Evolutionary conservation across 2,113 vertebrate genomes (phyloP).

Genomic region (Oxygymnocypris stewartii): DNA sequence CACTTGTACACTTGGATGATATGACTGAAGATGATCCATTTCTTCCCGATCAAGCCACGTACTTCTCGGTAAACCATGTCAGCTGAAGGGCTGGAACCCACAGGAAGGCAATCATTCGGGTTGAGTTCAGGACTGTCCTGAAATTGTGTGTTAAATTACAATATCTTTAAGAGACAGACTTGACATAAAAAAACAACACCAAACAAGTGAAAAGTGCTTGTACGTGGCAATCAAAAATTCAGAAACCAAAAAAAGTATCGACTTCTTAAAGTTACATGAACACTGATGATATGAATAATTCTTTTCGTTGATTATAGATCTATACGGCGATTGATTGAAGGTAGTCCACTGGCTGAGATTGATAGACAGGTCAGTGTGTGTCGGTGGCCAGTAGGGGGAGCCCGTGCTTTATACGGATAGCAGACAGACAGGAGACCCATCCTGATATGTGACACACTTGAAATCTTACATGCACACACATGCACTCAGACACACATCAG

Average conservation of each 20-base stretch:
- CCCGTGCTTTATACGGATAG: conserved; percentile 12
- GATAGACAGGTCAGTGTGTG: conserved; percentile 12
- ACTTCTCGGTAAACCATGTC: background rate
- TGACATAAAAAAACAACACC: conserved; percentile 72
- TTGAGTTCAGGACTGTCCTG: background rate
- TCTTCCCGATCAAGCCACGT: background rate
- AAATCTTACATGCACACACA: conserved; percentile 38
- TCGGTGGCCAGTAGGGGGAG: conserved; percentile 32
- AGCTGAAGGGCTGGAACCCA: conserved; percentile 16
- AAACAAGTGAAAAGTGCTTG: conserved; percentile 63
- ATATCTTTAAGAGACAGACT: conserved; percentile 62
- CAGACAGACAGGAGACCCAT: conserved; percentile 29
- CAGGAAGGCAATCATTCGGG: conserved; percentile 45
- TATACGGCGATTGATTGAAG: conserved; percentile 52
- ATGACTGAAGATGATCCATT: conserved; percentile 22
- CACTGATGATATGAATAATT: conserved; percentile 89
- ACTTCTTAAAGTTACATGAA: conserved; percentile 79
- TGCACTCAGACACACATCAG: conserved; percentile 10
- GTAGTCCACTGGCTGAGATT: conserved; percentile 13
- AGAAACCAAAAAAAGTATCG: conserved; percentile 48
- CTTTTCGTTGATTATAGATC: conserved; percentile 71
- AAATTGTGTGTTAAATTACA: conserved; percentile 58
- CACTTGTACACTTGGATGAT: conserved; percentile 42
- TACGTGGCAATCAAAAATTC: conserved; percentile 67
- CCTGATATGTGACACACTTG: conserved; percentile 28